Evolutionary conservation across 37 sponge, comb jelly and placozoan species (phyloP).

Genomic region (Ianthella basta): DNA sequence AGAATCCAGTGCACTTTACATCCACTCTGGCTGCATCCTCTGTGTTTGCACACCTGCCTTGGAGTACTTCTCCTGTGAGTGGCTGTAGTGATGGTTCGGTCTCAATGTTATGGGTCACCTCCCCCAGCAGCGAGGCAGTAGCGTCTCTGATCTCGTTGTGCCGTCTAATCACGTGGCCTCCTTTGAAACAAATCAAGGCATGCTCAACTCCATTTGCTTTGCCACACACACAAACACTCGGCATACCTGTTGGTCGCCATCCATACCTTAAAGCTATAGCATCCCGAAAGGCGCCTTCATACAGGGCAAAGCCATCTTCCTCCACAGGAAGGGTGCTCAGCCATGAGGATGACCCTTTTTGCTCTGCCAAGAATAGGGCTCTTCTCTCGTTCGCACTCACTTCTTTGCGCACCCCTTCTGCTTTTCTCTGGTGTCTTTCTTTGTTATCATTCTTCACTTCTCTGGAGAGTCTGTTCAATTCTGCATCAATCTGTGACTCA

Average conservation of each 20-base stretch:
- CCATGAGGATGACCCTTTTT: conserved; percentile 3
- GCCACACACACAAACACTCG: neutral
- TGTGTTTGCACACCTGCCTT: neutral
- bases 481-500: conserved; percentile 12
- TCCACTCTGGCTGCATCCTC: too few species aligned
- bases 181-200: neutral
- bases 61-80: neutral
- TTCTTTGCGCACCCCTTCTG: neutral
- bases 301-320: neutral
- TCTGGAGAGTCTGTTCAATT: neutral
- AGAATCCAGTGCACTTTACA: too few species aligned
- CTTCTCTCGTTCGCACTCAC: neutral
- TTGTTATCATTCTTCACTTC: conserved; percentile 8
- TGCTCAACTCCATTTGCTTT: neutral
- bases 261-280: neutral
- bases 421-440: neutral
- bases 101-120: neutral
- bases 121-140: neutral
- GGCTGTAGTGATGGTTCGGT: too few species aligned
- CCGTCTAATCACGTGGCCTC: neutral
- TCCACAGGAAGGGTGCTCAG: neutral
- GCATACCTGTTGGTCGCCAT: neutral
- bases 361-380: neutral
- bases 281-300: neutral
- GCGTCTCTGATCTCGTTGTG: neutral